Conservation (phyloP, 2,888 invertebrate genomes). For the Sesia bembeciformis region DNA sequence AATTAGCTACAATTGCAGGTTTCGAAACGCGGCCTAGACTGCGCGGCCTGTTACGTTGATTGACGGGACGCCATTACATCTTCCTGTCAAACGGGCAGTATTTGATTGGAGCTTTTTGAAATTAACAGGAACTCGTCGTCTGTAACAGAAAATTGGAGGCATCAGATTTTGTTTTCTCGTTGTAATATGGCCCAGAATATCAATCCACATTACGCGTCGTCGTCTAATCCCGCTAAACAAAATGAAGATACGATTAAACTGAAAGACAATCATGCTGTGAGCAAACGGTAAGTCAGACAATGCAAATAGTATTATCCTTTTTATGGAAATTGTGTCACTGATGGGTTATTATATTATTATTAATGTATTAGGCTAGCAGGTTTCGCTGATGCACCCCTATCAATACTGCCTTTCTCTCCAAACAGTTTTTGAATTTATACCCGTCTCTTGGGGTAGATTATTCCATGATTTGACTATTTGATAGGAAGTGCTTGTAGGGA, state of each 20-base stretch:
- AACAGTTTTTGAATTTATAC: too few species aligned
- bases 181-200: constrained; percentile 88
- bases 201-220: constrained; percentile 84
- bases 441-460: too few species aligned
- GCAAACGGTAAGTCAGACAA: constrained; percentile 82
- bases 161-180: constrained; percentile 37
- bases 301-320: constrained; percentile 9
- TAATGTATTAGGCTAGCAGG: too few species aligned
- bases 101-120: constrained; percentile 68
- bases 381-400: too few species aligned
- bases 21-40: too few species aligned
- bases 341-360: too few species aligned
- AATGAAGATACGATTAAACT: constrained; percentile 85
- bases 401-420: background rate
- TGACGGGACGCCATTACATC: constrained; percentile 50
- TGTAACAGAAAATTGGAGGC: constrained; percentile 59
- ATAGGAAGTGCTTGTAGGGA: too few species aligned
- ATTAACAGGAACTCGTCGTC: constrained; percentile 60
- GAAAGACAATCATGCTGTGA: constrained; percentile 90
- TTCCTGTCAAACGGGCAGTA: constrained; percentile 59
- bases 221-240: constrained; percentile 83
- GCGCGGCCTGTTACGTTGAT: constrained; percentile 8
- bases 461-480: too few species aligned
- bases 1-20: too few species aligned
- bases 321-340: background rate